phyloP scores from a whole-genome alignment of 92 coral and sea anemone genomes.

The Nematostella vectensis region DNA sequence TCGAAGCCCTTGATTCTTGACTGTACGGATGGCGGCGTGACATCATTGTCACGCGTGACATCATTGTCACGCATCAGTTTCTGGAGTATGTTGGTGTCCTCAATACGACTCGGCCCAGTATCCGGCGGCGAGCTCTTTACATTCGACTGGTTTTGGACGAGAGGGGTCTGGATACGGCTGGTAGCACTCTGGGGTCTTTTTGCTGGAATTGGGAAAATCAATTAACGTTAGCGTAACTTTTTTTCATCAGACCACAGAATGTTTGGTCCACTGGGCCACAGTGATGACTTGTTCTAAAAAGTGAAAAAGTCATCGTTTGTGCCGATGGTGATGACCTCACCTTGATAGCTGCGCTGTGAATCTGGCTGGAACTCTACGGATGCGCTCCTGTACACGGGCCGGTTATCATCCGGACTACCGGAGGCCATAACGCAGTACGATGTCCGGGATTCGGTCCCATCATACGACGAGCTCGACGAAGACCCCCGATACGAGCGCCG shows the following conservation, averaged over 20 bases:
- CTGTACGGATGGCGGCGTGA: constrained; percentile 36
- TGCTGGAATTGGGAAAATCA: too few relatives aligned
- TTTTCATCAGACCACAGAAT: too few relatives aligned
- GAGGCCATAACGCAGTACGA: too few relatives aligned
- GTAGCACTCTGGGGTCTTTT: constrained; percentile 10
- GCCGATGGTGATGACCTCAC: too few relatives aligned
- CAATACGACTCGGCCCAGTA: constrained; percentile 40
- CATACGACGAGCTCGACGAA: not conserved
- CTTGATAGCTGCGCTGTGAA: not conserved
- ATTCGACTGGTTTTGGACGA: constrained; percentile 2
- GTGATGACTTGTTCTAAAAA: too few relatives aligned
- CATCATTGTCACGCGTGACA: constrained; percentile 25
- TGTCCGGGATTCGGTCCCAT: not conserved
- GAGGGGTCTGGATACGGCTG: not conserved
- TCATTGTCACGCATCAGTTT: constrained; percentile 41
- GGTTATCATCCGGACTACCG: not conserved
- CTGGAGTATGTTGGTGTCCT: constrained; percentile 65
- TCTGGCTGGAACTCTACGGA: not conserved
- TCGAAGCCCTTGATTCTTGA: constrained; percentile 55
- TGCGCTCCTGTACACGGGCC: constrained; percentile 1
- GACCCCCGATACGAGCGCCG: not conserved
- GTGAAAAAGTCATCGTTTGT: too few relatives aligned
- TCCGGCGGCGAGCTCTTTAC: not conserved
- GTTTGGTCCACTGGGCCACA: too few relatives aligned
- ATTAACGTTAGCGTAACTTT: too few relatives aligned